Conservation (phyloP, 2,888 invertebrate species). For the Plagiodera versicolora region DNA sequence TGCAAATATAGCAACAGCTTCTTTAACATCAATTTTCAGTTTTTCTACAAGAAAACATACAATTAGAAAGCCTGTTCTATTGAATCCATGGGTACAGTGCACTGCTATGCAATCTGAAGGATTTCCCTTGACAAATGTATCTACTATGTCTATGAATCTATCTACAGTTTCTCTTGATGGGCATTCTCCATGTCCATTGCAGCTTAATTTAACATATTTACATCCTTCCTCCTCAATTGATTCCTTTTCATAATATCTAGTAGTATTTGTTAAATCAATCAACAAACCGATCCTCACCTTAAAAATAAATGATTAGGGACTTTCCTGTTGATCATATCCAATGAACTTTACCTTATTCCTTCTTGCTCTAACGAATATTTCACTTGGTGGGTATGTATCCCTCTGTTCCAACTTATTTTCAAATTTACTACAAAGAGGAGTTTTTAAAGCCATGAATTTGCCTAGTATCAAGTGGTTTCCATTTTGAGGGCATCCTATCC, state of each 20-base stretch:
- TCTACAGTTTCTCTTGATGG: constrained; percentile 82
- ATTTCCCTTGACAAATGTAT: constrained; percentile 74
- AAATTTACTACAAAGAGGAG: constrained; percentile 81
- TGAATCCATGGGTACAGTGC: constrained; percentile 98
- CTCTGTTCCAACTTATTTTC: constrained; percentile 81
- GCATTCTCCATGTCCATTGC: constrained; percentile 90
- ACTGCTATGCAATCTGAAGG: constrained; percentile 81
- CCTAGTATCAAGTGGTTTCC: constrained; percentile 70
- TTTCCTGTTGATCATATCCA: background rate
- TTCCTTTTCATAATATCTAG: constrained; percentile 82
- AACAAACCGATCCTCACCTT: constrained; percentile 88
- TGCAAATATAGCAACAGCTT: constrained; percentile 78
- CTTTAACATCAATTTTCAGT: constrained; percentile 80
- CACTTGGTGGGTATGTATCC: constrained; percentile 81
- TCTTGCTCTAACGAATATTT: constrained; percentile 81
- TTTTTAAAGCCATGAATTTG: constrained; percentile 93
- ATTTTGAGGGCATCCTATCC: constrained; percentile 89
- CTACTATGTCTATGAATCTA: constrained; percentile 80
- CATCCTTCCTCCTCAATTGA: constrained; percentile 76
- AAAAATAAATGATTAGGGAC: constrained; percentile 5
- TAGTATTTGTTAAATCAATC: constrained; percentile 96
- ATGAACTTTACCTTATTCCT: constrained; percentile 67
- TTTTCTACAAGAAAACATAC: constrained; percentile 87
- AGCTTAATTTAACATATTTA: constrained; percentile 85
- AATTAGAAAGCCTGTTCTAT: constrained; percentile 95